Percentiles rank a stretch among this genome's conserved stretches.
phyloP scores from a whole-genome alignment of 2,113 vertebrate genomes.

The Ia io region DNA sequence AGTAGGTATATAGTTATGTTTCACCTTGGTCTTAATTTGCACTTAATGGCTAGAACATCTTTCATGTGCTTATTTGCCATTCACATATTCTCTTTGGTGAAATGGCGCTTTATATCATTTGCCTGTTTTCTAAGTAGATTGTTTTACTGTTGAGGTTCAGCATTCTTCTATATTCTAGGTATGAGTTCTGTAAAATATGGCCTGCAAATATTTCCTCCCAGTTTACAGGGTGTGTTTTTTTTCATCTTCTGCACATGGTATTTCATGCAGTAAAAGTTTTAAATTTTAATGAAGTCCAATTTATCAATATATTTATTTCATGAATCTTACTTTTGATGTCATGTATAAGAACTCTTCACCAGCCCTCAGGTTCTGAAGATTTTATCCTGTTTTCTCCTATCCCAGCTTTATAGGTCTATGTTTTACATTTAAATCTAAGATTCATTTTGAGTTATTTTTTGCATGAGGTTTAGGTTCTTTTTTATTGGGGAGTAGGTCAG shows the following conservation, averaged over 20 bases:
- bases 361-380: neutral
- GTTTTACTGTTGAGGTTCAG: neutral
- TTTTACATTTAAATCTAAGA: neutral
- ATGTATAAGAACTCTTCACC: neutral
- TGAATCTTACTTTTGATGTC: neutral
- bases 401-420: neutral
- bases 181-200: neutral
- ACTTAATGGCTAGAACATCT: neutral
- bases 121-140: neutral
- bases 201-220: neutral
- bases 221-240: neutral
- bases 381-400: neutral
- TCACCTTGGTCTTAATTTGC: neutral
- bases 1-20: neutral
- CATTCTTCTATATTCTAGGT: neutral
- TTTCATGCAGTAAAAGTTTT: neutral
- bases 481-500: neutral
- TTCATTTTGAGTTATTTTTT: neutral
- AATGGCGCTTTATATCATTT: neutral
- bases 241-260: neutral
- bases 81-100: neutral
- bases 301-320: neutral
- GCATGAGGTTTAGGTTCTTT: neutral
- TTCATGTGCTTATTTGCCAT: neutral
- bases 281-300: neutral